A percentile compares a stretch with the other conserved stretches of the same genome.
Evolutionary conservation across 2,888 invertebrate species (phyloP).

Genomic region (Aelia acuminata): DNA sequence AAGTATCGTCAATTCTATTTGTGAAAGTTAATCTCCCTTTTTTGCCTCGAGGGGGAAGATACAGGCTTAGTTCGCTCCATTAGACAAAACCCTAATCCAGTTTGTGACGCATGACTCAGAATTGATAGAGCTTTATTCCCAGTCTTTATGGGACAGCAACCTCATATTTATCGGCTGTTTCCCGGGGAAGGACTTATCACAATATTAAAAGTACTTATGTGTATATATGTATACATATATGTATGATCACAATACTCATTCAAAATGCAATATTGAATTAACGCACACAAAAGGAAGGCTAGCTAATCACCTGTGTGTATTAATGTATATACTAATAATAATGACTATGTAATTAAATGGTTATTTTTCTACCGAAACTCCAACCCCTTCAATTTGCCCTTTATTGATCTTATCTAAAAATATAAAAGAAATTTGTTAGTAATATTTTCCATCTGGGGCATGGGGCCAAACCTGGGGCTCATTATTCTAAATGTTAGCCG

Average conservation of each 20-base stretch:
- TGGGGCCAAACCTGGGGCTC: slow-evolving; percentile 8
- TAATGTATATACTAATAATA: too few relatives aligned
- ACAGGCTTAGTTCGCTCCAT: slow-evolving; percentile 28
- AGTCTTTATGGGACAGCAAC: background rate
- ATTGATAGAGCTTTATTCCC: slow-evolving; percentile 20
- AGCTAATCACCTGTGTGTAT: too few relatives aligned
- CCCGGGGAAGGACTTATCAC: background rate
- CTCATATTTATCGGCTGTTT: background rate
- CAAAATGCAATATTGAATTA: too few relatives aligned
- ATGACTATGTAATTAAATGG: too few relatives aligned
- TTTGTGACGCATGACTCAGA: slow-evolving; percentile 28
- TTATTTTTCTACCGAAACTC: background rate
- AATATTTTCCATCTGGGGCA: slow-evolving; percentile 27
- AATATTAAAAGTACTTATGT: too few relatives aligned
- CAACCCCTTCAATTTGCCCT: background rate
- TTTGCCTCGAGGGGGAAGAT: background rate
- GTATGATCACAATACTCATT: too few relatives aligned
- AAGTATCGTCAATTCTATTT: slow-evolving; percentile 16
- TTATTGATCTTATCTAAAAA: slow-evolving; percentile 26
- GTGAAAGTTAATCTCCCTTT: slow-evolving; percentile 15
- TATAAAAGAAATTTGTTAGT: slow-evolving; percentile 38
- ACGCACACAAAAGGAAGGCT: too few relatives aligned
- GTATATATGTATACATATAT: too few relatives aligned
- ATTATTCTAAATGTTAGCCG: slow-evolving; percentile 38
- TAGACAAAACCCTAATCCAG: slow-evolving; percentile 35